A percentile compares a stretch with the other conserved stretches of the same genome.
These are phyloP conservation scores for cattle (Bos taurus) DNA, from an alignment of 2,113 vertebrate genomes.

Conservation along the genomic window ARS-UCD2.0 NC_037340.1:65572501-65573000, in stretches of 20 bases:
- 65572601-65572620: not conserved
- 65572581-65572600: not conserved
- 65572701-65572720: not conserved
- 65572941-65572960: not conserved
- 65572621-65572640: not conserved
- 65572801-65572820: not conserved
- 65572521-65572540: not conserved
- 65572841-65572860: not conserved
- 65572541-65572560: not conserved
- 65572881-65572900: not conserved
- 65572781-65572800: not conserved
- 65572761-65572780: not conserved
- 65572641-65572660: slow-evolving; percentile 13
- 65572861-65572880: not conserved
- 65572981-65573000: not conserved
- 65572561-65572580: not conserved
- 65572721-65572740: not conserved
- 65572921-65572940: not conserved
- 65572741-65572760: not conserved
- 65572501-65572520: not conserved
- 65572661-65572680: slow-evolving; percentile 25
- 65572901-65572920: not conserved
- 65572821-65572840: not conserved
- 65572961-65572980: not conserved
- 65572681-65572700: not conserved